phyloP scores from a whole-genome alignment of 2,113 vertebrate species.

The Meles meles region DNA sequence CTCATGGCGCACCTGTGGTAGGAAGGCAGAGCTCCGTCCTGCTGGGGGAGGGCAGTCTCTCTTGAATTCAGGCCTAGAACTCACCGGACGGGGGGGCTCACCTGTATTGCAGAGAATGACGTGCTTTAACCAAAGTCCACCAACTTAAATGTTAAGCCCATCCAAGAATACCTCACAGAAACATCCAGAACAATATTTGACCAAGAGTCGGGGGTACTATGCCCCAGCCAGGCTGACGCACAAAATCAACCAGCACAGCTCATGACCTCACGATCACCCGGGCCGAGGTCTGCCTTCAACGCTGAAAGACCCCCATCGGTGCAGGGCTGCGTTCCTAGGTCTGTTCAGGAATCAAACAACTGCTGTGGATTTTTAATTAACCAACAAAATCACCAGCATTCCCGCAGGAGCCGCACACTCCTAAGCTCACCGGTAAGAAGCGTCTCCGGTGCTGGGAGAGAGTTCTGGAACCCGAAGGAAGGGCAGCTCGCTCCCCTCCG shows the following conservation, averaged over 20 bases:
- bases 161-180: background rate
- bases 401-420: conserved; percentile 57
- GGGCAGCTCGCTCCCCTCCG: conserved; percentile 56
- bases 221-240: background rate
- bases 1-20: accelerated
- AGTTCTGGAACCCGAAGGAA: conserved; percentile 71
- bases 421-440: conserved; percentile 62
- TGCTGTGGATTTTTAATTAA: conserved; percentile 63
- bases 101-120: accelerated
- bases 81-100: background rate
- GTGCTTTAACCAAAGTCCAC: background rate
- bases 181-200: background rate
- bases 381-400: conserved; percentile 64
- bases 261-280: accelerated
- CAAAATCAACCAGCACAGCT: background rate
- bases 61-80: background rate
- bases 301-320: background rate
- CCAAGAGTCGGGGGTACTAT: background rate
- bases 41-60: background rate
- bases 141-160: background rate
- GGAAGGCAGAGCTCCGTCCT: background rate
- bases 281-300: background rate
- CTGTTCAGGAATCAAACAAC: conserved; percentile 57
- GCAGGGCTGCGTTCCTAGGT: conserved; percentile 7
- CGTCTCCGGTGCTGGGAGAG: conserved; percentile 59